phyloP scores from a whole-genome alignment of 2,888 invertebrate species.

The Lasioglossum morio region DNA sequence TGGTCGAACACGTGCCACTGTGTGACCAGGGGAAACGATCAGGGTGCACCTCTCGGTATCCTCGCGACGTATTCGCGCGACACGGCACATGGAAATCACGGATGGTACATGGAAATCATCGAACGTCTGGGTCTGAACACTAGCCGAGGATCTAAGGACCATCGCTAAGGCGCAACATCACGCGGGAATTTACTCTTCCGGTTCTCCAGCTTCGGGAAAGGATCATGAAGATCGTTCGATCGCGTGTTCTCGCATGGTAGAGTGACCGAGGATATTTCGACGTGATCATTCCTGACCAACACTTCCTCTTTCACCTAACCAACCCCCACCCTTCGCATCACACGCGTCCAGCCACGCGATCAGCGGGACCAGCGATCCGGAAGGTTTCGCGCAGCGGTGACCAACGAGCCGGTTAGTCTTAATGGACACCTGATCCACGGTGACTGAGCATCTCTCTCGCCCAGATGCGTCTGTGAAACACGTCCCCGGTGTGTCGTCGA shows the following conservation, averaged over 20 bases:
- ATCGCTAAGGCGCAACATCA: neutral
- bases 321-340: slow-evolving; percentile 63
- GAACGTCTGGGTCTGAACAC: neutral
- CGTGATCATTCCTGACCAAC: slow-evolving; percentile 38
- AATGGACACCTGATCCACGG: slow-evolving; percentile 72
- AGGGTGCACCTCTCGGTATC: slow-evolving; percentile 18
- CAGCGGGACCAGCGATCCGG: slow-evolving; percentile 73
- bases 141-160: neutral
- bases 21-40: neutral
- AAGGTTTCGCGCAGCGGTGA: slow-evolving; percentile 74
- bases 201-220: neutral
- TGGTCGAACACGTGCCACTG: slow-evolving; percentile 10
- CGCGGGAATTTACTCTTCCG: neutral
- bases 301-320: slow-evolving; percentile 49
- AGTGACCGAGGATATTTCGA: slow-evolving; percentile 34
- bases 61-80: neutral
- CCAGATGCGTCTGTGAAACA: slow-evolving; percentile 45
- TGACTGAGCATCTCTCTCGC: slow-evolving; percentile 64
- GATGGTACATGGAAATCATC: neutral
- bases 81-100: neutral
- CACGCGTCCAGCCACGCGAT: slow-evolving; percentile 74
- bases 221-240: slow-evolving; percentile 3
- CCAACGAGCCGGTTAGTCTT: slow-evolving; percentile 72
- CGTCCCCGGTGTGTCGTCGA: slow-evolving; percentile 26
- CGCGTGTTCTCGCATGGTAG: slow-evolving; percentile 19